Conservation (phyloP, 2,888 invertebrate species). For the Ferrisia virgata region DNA sequence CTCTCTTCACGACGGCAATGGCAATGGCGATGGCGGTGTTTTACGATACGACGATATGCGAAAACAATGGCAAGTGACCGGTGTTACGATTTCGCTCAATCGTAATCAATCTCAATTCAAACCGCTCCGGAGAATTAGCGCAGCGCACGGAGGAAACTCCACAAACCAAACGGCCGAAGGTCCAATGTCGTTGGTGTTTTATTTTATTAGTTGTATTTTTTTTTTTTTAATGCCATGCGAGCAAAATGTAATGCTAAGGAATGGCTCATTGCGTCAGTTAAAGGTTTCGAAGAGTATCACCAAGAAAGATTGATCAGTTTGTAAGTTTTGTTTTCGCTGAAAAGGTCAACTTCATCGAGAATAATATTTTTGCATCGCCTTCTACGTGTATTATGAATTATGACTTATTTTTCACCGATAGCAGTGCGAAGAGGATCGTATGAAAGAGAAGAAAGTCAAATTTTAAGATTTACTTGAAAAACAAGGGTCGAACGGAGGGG, state of each 20-base stretch:
- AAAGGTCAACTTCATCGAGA: background rate
- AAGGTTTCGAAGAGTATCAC: background rate
- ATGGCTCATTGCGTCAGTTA: background rate
- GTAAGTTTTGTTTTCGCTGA: background rate
- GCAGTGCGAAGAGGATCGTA: too few relatives aligned
- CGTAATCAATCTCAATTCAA: background rate
- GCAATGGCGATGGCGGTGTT: background rate
- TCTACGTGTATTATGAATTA: too few relatives aligned
- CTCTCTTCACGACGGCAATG: too few relatives aligned
- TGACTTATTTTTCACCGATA: too few relatives aligned
- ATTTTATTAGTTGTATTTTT: too few relatives aligned
- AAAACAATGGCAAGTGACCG: background rate
- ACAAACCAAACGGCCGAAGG: background rate
- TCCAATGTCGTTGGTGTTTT: background rate
- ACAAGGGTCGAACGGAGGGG: too few relatives aligned
- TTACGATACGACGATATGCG: background rate
- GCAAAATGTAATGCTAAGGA: background rate
- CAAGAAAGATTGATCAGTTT: background rate
- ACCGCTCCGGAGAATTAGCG: background rate
- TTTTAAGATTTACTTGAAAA: too few relatives aligned
- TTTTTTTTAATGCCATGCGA: background rate
- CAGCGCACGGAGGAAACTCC: background rate
- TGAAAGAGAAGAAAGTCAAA: too few relatives aligned
- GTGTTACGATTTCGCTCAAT: background rate
- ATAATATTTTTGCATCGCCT: background rate